Evolutionary conservation across 1,140 invertebrate genomes (phyloP).

Genomic region (Drosophila orosa): DNA sequence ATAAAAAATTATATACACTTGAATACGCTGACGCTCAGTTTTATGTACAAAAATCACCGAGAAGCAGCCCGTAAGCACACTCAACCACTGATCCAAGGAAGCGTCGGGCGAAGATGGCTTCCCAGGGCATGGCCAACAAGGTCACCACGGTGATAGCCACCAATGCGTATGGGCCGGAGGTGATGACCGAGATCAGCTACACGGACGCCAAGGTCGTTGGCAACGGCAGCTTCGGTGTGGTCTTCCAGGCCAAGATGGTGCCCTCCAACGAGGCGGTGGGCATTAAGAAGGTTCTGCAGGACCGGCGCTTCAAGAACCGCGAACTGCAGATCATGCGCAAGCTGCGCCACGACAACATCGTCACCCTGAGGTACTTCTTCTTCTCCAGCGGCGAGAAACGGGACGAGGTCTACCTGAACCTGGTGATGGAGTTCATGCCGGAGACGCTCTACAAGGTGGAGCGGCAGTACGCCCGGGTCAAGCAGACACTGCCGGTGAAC

Average conservation of each 20-base stretch:
- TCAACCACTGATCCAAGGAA: conserved; percentile 8
- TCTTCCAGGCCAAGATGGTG: conserved; percentile 98
- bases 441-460: conserved; percentile 99
- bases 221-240: conserved; percentile 99
- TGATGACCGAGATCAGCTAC: conserved; percentile 97
- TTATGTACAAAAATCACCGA: background rate
- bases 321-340: conserved; percentile 99
- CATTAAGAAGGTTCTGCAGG: conserved; percentile 99
- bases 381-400: conserved; percentile 99
- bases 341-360: conserved; percentile 99
- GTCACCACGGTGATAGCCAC: conserved; percentile 98
- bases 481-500: conserved; percentile 99
- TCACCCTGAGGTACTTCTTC: conserved; percentile 99
- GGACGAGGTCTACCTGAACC: conserved; percentile 99
- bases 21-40: background rate
- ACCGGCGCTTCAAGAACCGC: conserved; percentile 99
- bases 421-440: conserved; percentile 99
- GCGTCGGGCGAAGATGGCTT: conserved; percentile 24
- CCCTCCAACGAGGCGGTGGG: conserved; percentile 98
- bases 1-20: conserved; percentile 10
- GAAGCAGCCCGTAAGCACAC: conserved; percentile 1
- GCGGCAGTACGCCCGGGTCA: conserved; percentile 98
- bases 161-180: conserved; percentile 95
- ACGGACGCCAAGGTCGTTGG: conserved; percentile 99
- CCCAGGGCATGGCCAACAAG: conserved; percentile 85